Evolutionary conservation across 2,113 vertebrate species (phyloP).

Genomic region (Xenus cinereus): DNA sequence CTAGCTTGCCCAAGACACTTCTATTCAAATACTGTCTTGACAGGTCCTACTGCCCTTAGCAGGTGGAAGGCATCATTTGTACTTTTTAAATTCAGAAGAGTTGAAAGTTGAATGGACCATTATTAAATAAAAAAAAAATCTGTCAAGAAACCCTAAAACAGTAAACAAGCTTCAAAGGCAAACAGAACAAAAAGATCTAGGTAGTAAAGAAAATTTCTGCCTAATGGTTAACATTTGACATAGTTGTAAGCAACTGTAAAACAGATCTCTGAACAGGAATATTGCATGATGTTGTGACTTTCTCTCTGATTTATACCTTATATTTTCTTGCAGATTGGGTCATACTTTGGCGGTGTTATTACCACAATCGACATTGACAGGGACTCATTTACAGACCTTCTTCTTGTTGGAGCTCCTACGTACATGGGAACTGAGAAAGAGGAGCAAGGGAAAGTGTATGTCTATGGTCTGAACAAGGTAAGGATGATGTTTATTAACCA

Average conservation of each 20-base stretch:
- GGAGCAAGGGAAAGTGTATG: constrained; percentile 93
- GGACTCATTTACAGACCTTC: constrained; percentile 87
- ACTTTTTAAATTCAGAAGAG: background rate
- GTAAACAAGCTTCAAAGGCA: background rate
- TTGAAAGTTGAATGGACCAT: background rate
- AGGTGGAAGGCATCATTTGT: background rate
- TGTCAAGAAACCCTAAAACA: background rate
- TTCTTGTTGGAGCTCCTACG: constrained; percentile 92
- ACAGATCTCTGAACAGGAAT: background rate
- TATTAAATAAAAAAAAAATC: background rate
- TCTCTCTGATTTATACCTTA: background rate
- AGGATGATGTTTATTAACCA: background rate
- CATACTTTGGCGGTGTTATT: constrained; percentile 93
- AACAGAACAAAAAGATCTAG: background rate
- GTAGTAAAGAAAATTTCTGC: background rate
- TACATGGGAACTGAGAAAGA: constrained; percentile 94
- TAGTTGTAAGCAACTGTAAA: background rate
- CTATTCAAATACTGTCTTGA: background rate
- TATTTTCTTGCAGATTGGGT: constrained; percentile 83
- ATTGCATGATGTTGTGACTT: background rate
- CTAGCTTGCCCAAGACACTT: background rate
- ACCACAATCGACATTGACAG: constrained; percentile 86
- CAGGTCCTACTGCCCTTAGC: background rate
- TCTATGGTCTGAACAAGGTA: constrained; percentile 88
- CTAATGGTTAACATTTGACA: background rate